These are phyloP conservation scores for Ptilodon capucinus DNA, from an alignment of 2,888 invertebrate species.

Conservation along the genomic window DNA sequence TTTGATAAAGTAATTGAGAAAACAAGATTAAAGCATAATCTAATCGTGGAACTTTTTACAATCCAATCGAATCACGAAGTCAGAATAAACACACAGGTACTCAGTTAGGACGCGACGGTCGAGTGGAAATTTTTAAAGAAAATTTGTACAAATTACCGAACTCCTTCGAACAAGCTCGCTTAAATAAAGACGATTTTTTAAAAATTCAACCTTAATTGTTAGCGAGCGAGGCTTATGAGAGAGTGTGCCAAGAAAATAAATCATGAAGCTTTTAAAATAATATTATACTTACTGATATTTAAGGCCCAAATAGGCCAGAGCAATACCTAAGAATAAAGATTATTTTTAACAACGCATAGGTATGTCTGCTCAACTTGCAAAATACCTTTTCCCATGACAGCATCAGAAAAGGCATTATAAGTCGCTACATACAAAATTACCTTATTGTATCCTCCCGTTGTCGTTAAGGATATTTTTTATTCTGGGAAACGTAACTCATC, in stretches of 20 bases:
- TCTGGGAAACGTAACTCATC: slow-evolving; percentile 5
- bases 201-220: slow-evolving; percentile 77
- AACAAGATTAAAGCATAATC: slow-evolving; percentile 52
- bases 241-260: slow-evolving; percentile 37
- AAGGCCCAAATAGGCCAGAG: no score
- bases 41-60: slow-evolving; percentile 54
- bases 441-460: no score
- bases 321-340: no score
- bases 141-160: slow-evolving; percentile 76
- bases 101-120: slow-evolving; percentile 75
- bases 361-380: no score
- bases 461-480: not conserved
- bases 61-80: slow-evolving; percentile 62
- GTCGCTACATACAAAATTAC: no score
- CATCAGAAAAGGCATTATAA: no score
- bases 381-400: no score
- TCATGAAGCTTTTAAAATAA: not conserved
- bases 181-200: slow-evolving; percentile 68
- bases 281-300: no score
- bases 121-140: slow-evolving; percentile 65
- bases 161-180: slow-evolving; percentile 50
- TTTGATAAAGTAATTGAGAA: slow-evolving; percentile 43
- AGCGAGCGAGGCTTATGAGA: slow-evolving; percentile 35
- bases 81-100: slow-evolving; percentile 68
- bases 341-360: no score